phyloP scores from a whole-genome alignment of 2,113 vertebrate genomes.

The Eolophus roseicapilla region DNA sequence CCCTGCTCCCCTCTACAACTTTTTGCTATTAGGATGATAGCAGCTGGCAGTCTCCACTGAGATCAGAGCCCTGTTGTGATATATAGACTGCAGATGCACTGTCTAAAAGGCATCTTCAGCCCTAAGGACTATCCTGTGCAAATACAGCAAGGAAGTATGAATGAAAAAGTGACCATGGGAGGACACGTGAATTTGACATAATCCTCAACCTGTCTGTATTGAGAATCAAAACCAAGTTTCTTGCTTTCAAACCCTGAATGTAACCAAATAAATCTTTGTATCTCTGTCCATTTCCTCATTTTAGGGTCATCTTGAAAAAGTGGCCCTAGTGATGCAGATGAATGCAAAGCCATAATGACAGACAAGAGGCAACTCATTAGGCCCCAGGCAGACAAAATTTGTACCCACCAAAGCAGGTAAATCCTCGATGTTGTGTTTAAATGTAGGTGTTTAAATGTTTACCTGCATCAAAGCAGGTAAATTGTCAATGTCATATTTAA shows the following conservation, averaged over 20 bases:
- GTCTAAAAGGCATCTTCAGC: not conserved
- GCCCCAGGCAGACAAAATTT: not conserved
- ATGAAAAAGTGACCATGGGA: not conserved
- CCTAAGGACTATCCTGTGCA: not conserved
- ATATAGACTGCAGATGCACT: not conserved
- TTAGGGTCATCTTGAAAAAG: not conserved
- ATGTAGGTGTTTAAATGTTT: not conserved
- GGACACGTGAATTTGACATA: not conserved
- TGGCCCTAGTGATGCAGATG: not conserved
- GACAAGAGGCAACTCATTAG: not conserved
- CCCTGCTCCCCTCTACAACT: not conserved
- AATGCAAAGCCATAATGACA: not conserved
- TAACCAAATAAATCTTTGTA: not conserved
- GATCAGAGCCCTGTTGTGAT: not conserved
- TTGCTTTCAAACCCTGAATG: not conserved
- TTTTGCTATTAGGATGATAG: not conserved
- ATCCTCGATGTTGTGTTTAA: not conserved
- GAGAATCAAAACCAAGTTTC: not conserved
- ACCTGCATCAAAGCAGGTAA: not conserved
- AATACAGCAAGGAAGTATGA: not conserved
- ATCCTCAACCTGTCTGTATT: not conserved
- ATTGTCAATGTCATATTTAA: not conserved
- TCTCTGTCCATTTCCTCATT: not conserved
- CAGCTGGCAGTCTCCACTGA: not conserved
- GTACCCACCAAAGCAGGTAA: not conserved